Evolutionary conservation across 2,888 invertebrate species (phyloP), one percentile per base, ranked within the genome.

Genomic region (Dione vanillae): DNA sequence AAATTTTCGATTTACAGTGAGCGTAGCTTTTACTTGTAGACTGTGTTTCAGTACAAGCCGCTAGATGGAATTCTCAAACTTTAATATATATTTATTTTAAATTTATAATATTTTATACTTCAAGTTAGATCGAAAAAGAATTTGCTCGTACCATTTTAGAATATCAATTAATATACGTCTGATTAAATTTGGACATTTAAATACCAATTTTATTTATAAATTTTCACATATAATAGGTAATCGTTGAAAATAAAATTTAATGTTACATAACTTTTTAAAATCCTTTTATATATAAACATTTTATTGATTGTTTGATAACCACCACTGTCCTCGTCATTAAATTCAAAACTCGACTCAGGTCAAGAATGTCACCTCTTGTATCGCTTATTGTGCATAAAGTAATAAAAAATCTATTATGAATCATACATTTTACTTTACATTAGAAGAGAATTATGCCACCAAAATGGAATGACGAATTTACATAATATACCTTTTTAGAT

Each of bases 341-440:
- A 64, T 78, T 80, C 10, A 49, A 78, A 73, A 73, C 80, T 74
- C 76, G 80, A 78, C 80, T 75, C 69, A 76, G 86, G 84, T 87
- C 84, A 86, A 82, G 77, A 77, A 82, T 85, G 80, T 86, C 81
- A 85, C 81, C 83, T 80, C 78, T 56, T 71, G 78, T 80, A 84
- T 83, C 71, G 78, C 80, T 84, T 80, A 77, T 79, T 79, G 78
- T 75, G 73, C 77, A 75, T 76, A 67, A 73, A 61, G 69, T 37
- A 56, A 67, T 70, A 76, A 76, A 77, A 78, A 78, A 78, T 78
- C 66, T 78, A 77, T 78, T 81, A 77, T 85, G 86, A 87, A 77
- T 87, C 84, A 85, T 81, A 80, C 76, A 78, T 80, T 83, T 82
- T 74, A 81, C 78, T 80, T 79, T 77, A 79, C 77, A 83, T 82